These are phyloP conservation scores for Stenotaenia linearis DNA, from an alignment of 2,888 invertebrate species.

Conservation along the genomic window DNA sequence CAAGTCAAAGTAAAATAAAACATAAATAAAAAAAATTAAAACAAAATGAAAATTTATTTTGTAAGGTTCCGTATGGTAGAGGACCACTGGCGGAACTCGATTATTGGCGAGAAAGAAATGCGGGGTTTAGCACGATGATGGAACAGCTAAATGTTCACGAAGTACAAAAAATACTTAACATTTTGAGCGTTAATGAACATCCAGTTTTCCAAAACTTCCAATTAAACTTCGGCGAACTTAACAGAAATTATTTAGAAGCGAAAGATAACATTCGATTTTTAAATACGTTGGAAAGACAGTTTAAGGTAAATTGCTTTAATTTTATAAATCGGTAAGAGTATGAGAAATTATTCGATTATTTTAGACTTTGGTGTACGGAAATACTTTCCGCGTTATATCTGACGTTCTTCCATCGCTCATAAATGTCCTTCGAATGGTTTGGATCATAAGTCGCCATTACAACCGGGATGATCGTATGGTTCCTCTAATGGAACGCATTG, in stretches of 20 bases:
- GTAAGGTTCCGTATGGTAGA: constrained; percentile 59
- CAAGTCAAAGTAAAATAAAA: constrained; percentile 11
- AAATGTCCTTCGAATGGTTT: constrained; percentile 80
- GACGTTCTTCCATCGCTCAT: constrained; percentile 71
- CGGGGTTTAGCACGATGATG: constrained; percentile 66
- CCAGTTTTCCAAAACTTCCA: constrained; percentile 57
- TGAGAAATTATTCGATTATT: constrained; percentile 36
- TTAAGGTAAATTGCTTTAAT: constrained; percentile 52
- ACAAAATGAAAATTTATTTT: constrained; percentile 32
- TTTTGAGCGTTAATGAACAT: constrained; percentile 56
- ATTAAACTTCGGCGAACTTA: constrained; percentile 57
- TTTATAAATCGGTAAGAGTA: too few relatives aligned
- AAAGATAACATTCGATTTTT: constrained; percentile 73
- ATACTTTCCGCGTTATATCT: constrained; percentile 64
- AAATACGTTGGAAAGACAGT: constrained; percentile 66
- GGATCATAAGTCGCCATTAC: constrained; percentile 83
- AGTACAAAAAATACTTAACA: constrained; percentile 57
- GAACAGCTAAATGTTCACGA: constrained; percentile 73
- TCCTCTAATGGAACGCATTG: constrained; percentile 71
- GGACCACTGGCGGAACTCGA: constrained; percentile 79
- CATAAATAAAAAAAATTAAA: neutral
- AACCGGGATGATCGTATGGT: constrained; percentile 80
- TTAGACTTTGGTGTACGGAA: constrained; percentile 63
- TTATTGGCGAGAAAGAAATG: constrained; percentile 77
- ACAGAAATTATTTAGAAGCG: constrained; percentile 63